A percentile compares a stretch with the other conserved stretches of the same genome.
Conservation (phyloP, 64 coral and sea anemone genomes). For the Hydrozoanthus tunicans region DNA sequence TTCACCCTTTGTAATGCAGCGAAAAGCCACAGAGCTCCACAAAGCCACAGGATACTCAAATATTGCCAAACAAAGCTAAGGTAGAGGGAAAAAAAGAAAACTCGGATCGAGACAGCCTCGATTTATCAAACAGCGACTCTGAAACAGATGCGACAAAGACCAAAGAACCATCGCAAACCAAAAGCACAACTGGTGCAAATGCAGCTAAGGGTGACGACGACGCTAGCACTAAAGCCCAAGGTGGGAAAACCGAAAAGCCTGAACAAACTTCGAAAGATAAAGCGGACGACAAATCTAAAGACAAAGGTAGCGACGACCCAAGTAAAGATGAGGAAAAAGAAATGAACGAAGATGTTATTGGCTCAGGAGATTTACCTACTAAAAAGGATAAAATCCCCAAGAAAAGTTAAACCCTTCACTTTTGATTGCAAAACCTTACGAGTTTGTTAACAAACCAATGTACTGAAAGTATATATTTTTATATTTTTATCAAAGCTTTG, state of each 20-base stretch:
- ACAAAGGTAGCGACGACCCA: neutral
- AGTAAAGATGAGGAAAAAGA: conserved; percentile 14
- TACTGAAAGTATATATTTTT: conserved; percentile 27
- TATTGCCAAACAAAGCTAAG: neutral
- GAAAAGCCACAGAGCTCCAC: neutral
- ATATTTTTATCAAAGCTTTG: conserved; percentile 5
- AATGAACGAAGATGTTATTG: conserved; percentile 15
- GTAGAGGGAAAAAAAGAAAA: neutral
- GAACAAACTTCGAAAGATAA: conserved; percentile 3
- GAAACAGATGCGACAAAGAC: neutral
- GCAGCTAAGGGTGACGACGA: neutral
- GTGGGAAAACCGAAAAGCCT: neutral
- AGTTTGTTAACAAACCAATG: neutral
- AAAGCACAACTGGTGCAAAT: neutral
- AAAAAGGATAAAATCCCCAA: conserved; percentile 17
- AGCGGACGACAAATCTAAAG: conserved; percentile 8
- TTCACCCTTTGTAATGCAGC: neutral
- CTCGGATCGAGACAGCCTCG: conserved; percentile 17
- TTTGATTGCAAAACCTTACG: conserved; percentile 18
- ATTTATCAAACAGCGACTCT: conserved; percentile 28
- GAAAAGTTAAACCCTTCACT: neutral
- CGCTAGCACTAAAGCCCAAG: neutral
- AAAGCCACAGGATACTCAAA: conserved; percentile 31
- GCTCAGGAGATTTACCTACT: conserved; percentile 2
- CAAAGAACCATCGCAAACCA: neutral